Base-by-base conservation (phyloP, 2,888 invertebrate species). In the Eilema sororculum region DNA sequence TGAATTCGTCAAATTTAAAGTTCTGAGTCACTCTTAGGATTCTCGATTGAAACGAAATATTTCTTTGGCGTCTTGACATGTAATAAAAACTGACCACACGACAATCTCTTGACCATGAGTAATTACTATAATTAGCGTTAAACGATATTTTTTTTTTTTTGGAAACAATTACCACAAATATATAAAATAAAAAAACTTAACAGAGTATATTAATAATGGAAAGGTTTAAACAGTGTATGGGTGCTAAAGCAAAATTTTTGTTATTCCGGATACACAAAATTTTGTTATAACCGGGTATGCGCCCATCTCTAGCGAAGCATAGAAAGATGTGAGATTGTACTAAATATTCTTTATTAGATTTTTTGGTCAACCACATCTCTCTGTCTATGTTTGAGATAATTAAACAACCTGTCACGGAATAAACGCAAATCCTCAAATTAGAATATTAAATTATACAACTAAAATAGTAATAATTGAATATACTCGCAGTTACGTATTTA, bases 301-400 rank as follows among this genome's bases (percentile, higher is more conserved):
- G 52, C 52, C 52, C 52, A 52, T 52, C 52, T 52, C 52, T 52
- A 52, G 52, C 52, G n/a, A 52, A 52, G 52, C 52, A 52, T 52
- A 52, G 20, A 46, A 46, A 46, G 52, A 52, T 52, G 52, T 52
- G 52, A 52, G 20, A 52, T 52, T 52, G n/a, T 8, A 52, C n/a
- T 8, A 20, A n/a, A 52, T n/a, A 52, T n/a, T 52, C n/a, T 2
- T 52, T 6, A n/a, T 9, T 8, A n/a, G 9, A n/a, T 6, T 0
- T 46, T 20, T 46, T 20, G 20, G 20, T 46, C 46, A 46, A 46
- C 20, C 46, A 46, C 46, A 46, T 46, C 20, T 3, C 3, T 16
- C 41, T 20, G 22, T 24, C 52, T 52, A 52, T 52, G 52, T 52
- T n/a, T 9, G 52, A 52, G n/a, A 52, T 52, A 52, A 6, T n/a